Base-by-base conservation (phyloP, 1,140 invertebrate species). In the Drosophila parvula region DNA sequence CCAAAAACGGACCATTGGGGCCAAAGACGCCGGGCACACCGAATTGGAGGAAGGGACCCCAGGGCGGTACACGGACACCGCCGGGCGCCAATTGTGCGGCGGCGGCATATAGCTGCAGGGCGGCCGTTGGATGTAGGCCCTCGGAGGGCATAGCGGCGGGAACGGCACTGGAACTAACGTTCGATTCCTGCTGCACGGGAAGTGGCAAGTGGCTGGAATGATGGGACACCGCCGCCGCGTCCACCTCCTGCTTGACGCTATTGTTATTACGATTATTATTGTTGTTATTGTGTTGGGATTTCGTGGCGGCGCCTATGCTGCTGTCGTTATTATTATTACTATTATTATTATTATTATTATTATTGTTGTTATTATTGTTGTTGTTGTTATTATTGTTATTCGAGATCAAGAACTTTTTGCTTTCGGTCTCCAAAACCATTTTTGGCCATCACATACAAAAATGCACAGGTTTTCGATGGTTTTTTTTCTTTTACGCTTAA, bases 51-150 rank as follows among this genome's bases (percentile, higher is more conserved):
- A 94, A 94, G 28, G 93, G 93, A 9, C 84, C 84, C 74, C 93
- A 88, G n/a, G 93, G 90, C 45, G 92, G 92, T 5, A 93, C 93
- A 0, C 93, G 91, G 36, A 93, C 93, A 12, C 93, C 91, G 68
- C 93, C 91, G 63, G 93, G 93, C 16, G 92, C 93, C 74, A 94
- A 81, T 75, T 93, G 93, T 47, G 93, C 93, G 78, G 93, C 94
- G 77, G 94, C 94, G 80, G 94, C 93, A 76, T 94, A 94, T 48
- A 94, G 85, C 90, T 94, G 93, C 83, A 94, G 67, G 28, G 92
- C 93, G 89, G 93, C 92, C 91, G 93, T 91, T 83, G 93, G 93
- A 91, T 94, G 91, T 64, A 93, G 92, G 51, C 91, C 91, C 78
- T 91, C 90, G 84, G 91, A 89, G 69, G 90, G 90, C 84, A 92